Evolutionary conservation across 2,797 vertebrate species (phyloP).

Genomic region (Falco peregrinus): DNA sequence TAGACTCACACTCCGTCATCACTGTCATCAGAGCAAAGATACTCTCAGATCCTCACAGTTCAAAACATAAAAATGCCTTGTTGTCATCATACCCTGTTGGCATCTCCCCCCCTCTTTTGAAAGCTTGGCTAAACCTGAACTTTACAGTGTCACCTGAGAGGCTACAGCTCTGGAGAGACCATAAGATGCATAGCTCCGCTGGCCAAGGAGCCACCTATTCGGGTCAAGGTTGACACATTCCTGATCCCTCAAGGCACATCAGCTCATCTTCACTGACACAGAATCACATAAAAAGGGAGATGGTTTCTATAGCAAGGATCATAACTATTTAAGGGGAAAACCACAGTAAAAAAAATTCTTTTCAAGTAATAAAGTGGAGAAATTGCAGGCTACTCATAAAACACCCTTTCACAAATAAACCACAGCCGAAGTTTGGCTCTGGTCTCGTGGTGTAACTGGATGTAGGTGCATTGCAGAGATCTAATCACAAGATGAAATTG

Average conservation of each 20-base stretch:
- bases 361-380: background rate
- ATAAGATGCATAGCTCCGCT: background rate
- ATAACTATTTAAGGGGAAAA: background rate
- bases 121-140: background rate
- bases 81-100: background rate
- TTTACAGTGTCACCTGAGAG: background rate
- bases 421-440: background rate
- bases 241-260: background rate
- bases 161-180: background rate
- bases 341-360: background rate
- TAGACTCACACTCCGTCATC: background rate
- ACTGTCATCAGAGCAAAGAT: background rate
- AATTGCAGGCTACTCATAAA: background rate
- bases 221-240: background rate
- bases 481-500: slow-evolving; percentile 25
- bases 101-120: background rate
- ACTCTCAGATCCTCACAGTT: background rate
- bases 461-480: slow-evolving; percentile 11
- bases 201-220: background rate
- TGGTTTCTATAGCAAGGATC: background rate
- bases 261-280: background rate
- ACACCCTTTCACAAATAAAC: background rate
- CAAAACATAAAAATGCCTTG: background rate
- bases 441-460: background rate
- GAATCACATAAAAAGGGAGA: background rate